Conservation (phyloP, 2,797 vertebrate species). For the Trachops cirrhosus region DNA sequence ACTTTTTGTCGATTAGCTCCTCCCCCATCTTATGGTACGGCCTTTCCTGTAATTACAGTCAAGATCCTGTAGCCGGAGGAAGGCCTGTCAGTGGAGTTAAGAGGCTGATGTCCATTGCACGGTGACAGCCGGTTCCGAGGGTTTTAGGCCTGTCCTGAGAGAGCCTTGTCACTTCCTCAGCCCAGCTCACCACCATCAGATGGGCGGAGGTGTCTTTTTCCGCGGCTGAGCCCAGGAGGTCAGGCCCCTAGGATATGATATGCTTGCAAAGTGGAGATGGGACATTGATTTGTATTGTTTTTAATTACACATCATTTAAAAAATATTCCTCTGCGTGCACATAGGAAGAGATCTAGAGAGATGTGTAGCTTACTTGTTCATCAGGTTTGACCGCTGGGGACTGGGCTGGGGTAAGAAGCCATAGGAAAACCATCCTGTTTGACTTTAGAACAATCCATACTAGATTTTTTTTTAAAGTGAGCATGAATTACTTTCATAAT, state of each 20-base stretch:
- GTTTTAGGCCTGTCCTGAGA: conserved; percentile 59
- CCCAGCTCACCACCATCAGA: neutral
- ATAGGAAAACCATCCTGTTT: neutral
- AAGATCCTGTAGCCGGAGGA: conserved; percentile 69
- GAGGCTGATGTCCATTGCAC: conserved; percentile 36
- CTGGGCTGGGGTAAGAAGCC: neutral
- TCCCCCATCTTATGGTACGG: conserved; percentile 43
- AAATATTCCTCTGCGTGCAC: neutral
- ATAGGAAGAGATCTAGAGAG: neutral
- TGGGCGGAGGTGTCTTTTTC: neutral
- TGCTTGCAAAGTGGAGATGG: conserved; percentile 18
- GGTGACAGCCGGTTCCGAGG: conserved; percentile 55
- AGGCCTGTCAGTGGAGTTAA: conserved; percentile 62
- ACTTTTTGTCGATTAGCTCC: conserved; percentile 56
- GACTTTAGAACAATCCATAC: neutral
- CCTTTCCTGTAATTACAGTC: conserved; percentile 74
- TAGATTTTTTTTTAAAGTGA: neutral
- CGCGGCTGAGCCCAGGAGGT: neutral
- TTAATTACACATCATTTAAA: conserved; percentile 43
- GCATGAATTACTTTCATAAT: neutral
- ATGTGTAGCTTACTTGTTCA: neutral
- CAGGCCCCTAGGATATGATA: neutral
- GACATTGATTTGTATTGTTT: conserved; percentile 64
- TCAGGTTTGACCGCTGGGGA: neutral
- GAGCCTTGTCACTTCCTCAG: conserved; percentile 45